A percentile compares a stretch with the other conserved stretches of the same genome.
Conservation (phyloP, 2,113 vertebrate species). For the Felis chaus region DNA sequence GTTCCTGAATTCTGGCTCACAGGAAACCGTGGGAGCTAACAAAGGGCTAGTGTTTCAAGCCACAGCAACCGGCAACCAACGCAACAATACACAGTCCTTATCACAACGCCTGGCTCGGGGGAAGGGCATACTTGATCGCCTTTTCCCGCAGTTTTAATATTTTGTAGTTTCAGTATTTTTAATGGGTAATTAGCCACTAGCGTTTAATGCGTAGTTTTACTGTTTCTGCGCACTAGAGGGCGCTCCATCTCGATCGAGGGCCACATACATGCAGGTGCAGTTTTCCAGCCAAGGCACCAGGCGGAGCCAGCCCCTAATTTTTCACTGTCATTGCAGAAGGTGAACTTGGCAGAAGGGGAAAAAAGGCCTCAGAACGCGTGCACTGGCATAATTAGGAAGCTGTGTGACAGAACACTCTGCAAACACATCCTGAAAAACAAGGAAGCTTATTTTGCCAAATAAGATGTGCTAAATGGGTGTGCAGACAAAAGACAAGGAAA, state of each 20-base stretch:
- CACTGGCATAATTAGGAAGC: not conserved
- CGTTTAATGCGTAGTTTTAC: not conserved
- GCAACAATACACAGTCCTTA: not conserved
- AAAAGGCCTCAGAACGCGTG: not conserved
- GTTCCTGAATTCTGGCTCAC: not conserved
- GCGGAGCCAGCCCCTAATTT: slow-evolving; percentile 39
- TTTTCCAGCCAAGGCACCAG: not conserved
- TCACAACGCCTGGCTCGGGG: not conserved
- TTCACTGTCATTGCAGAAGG: not conserved
- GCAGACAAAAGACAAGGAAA: slow-evolving; percentile 8
- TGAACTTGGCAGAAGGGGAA: not conserved
- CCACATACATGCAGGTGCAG: not conserved
- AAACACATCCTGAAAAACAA: not conserved
- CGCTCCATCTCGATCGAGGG: not conserved
- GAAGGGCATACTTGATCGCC: not conserved
- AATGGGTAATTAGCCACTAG: not conserved
- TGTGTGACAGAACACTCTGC: not conserved
- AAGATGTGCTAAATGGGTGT: not conserved
- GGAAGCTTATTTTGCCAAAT: not conserved
- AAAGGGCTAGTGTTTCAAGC: not conserved
- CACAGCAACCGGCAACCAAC: not conserved
- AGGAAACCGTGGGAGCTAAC: fast-evolving
- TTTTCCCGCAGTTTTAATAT: not conserved
- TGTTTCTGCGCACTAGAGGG: not conserved
- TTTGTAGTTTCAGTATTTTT: not conserved